Conservation (phyloP, 2,888 invertebrate species). For the Yponomeuta plumbellus region DNA sequence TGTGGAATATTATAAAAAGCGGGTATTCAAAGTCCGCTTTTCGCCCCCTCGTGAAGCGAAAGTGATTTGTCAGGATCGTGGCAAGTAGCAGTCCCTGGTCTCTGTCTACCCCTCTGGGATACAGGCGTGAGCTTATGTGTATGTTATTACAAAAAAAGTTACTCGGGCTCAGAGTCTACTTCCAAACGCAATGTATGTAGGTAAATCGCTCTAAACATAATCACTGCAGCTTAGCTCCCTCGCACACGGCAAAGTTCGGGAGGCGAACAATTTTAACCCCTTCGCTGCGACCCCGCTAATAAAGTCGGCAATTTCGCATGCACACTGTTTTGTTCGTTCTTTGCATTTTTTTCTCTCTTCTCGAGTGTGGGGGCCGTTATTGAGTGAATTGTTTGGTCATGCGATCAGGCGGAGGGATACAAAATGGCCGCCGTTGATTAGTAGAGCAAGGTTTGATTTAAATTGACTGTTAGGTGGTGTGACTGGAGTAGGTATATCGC, state of each 20-base stretch:
- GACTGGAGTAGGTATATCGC: no score
- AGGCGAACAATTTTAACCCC: conserved; percentile 28
- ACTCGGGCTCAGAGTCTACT: no score
- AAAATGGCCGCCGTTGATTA: conserved; percentile 45
- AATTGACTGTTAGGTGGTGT: conserved; percentile 15
- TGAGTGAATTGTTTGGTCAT: conserved; percentile 39
- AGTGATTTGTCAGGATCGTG: no score
- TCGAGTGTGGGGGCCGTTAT: conserved; percentile 30
- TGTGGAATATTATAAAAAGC: no score
- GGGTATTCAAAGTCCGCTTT: no score
- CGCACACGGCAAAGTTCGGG: conserved; percentile 12
- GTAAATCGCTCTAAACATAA: not conserved
- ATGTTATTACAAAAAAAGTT: no score
- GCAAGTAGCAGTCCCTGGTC: no score
- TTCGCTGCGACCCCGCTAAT: conserved; percentile 39
- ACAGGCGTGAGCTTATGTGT: no score
- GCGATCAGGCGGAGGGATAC: conserved; percentile 39
- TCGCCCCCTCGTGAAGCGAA: no score
- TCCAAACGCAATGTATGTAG: not conserved
- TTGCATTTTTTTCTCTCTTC: conserved; percentile 18
- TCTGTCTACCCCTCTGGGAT: no score
- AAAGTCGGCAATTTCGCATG: conserved; percentile 45
- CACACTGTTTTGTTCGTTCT: conserved; percentile 37
- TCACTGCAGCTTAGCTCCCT: not conserved
- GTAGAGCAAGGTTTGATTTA: conserved; percentile 12